Evolutionary conservation across 2,113 vertebrate species (phyloP).

Genomic region (Cathartes aura): DNA sequence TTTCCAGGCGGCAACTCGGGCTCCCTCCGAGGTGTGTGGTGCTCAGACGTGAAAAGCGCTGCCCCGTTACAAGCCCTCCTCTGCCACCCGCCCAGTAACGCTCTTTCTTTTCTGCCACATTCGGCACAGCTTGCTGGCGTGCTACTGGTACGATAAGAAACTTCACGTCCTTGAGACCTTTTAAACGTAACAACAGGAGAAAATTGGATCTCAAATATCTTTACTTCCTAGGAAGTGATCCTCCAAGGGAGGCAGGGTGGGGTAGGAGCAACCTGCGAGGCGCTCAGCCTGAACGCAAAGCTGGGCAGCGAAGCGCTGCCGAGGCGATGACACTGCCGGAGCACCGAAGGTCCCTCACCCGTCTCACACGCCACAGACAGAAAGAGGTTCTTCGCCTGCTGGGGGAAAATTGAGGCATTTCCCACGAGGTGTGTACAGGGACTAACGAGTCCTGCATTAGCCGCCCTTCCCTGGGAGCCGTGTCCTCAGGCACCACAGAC

Average conservation of each 20-base stretch:
- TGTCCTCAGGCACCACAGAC: accelerated
- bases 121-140: not conserved
- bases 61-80: not conserved
- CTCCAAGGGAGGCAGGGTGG: not conserved
- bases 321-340: not conserved
- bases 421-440: accelerated
- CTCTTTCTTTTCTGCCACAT: accelerated
- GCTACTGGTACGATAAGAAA: not conserved
- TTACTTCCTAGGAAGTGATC: accelerated
- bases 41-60: not conserved
- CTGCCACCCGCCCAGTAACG: accelerated
- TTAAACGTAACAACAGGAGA: not conserved
- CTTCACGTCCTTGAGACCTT: not conserved
- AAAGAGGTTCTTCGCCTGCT: not conserved
- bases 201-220: accelerated
- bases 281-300: accelerated
- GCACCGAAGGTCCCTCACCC: not conserved
- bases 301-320: accelerated
- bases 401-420: not conserved
- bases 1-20: not conserved
- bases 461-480: accelerated
- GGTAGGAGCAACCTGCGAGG: accelerated
- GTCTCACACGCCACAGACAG: accelerated
- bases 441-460: accelerated
- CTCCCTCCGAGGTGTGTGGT: not conserved